phyloP scores from a whole-genome alignment of 2,797 vertebrate species.

The Mus spretus region DNA sequence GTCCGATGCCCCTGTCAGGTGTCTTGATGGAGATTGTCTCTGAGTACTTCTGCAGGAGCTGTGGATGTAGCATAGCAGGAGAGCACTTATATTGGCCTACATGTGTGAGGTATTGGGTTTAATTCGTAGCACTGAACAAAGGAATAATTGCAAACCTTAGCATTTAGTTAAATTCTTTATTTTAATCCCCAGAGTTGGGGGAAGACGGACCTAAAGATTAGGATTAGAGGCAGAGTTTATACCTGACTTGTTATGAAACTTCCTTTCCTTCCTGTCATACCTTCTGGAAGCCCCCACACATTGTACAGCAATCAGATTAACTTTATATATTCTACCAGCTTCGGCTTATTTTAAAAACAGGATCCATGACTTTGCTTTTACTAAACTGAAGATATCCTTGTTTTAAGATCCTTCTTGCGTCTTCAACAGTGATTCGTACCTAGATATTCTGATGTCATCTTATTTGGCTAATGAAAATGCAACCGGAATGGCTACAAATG shows the following conservation, averaged over 20 bases:
- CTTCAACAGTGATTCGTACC: not conserved
- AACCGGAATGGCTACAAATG: not conserved
- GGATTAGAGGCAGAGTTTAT: not conserved
- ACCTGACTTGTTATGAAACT: constrained; percentile 22
- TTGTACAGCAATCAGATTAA: constrained; percentile 32
- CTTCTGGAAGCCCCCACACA: not conserved
- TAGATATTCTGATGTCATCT: constrained; percentile 47
- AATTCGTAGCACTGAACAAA: not conserved
- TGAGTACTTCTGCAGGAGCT: not conserved
- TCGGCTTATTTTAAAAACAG: constrained; percentile 39
- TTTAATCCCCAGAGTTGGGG: not conserved
- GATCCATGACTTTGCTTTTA: constrained; percentile 9
- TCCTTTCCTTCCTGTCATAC: not conserved
- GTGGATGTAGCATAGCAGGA: too few species aligned
- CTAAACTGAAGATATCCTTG: not conserved
- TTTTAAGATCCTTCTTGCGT: constrained; percentile 17
- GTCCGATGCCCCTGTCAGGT: not conserved
- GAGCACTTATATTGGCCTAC: not conserved
- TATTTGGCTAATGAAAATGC: constrained; percentile 46
- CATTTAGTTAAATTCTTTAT: constrained; percentile 4
- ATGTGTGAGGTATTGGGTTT: not conserved
- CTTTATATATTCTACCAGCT: constrained; percentile 14
- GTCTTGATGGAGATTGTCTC: not conserved
- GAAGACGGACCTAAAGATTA: constrained; percentile 39
- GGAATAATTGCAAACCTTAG: not conserved